Evolutionary conservation across 2,888 invertebrate species (phyloP), one percentile per base, ranked within the genome.

Genomic region (Aphidius colemani): DNA sequence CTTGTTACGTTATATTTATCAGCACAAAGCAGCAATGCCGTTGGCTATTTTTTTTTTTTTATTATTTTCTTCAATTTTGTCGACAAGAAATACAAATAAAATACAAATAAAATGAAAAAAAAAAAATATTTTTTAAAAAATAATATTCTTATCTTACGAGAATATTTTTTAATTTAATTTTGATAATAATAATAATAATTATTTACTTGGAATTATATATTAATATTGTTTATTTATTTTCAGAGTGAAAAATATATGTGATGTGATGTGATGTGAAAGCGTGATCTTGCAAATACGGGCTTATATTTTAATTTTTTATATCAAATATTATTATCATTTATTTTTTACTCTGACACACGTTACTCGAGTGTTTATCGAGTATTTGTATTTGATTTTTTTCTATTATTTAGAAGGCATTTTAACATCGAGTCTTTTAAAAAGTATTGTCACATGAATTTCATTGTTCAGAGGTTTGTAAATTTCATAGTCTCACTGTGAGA

Each of bases 1-100:
- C 79, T 81, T 81, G 81, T 81, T 81, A 81, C 81, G 78, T 82
- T 81, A 81, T 81, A 82, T 82, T 82, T 82, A 82, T 82, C 81
- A 81, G 80, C 77, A 70, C 74, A 69, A 72, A 72, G 72, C 79
- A 77, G 69, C 69, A 69, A 62, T 63, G 59, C 65, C 77, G 72
- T 75, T 66, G 66, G 70, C 65, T 73, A 69, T 73, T 73, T 73
- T 44, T 13, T 18, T 73, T 70, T 64, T 64, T 70, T 66, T 63
- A 66, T 71, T 66, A 69, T 67, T 66, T 61, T 61, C 64, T 67
- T 63, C 64, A 66, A 67, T 67, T 72, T 66, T 63, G 65, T 61
- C 63, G 30, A 30, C 30, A 30, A 30, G 30, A 30, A 30, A 30
- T 30, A n/a, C n/a, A 30, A 30, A 30, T 30, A 30, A 30, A 30